A percentile compares a stretch with the other conserved stretches of the same genome.
phyloP scores from a whole-genome alignment of 2,888 invertebrate species.

The Conomelus anceps region DNA sequence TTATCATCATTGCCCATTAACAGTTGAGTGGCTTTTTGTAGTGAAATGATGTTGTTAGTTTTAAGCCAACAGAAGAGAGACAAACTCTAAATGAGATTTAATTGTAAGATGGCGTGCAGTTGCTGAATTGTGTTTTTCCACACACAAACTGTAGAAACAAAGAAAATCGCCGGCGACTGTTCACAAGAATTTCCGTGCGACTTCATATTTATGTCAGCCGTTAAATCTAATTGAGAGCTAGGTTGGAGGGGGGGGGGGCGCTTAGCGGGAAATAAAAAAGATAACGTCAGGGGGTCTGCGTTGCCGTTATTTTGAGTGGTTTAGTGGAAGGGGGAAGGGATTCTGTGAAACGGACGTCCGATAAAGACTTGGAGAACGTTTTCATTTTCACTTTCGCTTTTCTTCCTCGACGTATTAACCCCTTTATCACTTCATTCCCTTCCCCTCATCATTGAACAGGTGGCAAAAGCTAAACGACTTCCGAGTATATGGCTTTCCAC shows the following conservation, averaged over 20 bases:
- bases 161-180: not conserved
- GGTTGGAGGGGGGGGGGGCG: not conserved
- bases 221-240: not conserved
- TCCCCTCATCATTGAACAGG: not conserved
- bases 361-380: not conserved
- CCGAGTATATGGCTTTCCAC: not conserved
- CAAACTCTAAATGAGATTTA: not conserved
- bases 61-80: not conserved
- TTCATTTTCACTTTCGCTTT: not conserved
- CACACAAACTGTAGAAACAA: not conserved
- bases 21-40: not conserved
- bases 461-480: not conserved
- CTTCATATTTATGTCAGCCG: not conserved
- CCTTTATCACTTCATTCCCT: not conserved
- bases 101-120: not conserved
- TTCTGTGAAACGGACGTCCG: too few relatives aligned
- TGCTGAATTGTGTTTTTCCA: not conserved
- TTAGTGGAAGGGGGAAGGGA: not conserved
- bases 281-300: not conserved
- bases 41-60: not conserved
- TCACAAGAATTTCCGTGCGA: not conserved
- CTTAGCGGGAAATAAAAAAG: not conserved
- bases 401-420: not conserved
- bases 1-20: not conserved
- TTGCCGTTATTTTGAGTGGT: not conserved